These are phyloP conservation scores for Agrochola lota DNA, from an alignment of 2,888 invertebrate species.

Conservation along the genomic window DNA sequence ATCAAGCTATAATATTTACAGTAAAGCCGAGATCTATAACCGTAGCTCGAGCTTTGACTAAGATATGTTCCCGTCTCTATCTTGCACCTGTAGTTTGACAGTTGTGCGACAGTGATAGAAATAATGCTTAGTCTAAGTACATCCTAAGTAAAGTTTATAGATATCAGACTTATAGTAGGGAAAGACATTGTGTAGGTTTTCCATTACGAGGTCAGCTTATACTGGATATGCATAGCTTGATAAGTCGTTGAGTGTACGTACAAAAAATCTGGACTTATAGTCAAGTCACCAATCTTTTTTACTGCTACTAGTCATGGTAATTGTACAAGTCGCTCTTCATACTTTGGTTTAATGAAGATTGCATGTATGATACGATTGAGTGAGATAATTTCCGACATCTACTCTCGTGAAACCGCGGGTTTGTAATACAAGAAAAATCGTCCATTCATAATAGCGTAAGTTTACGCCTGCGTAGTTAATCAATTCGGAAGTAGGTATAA, in stretches of 20 bases:
- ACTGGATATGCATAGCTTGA: background rate
- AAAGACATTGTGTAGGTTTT: background rate
- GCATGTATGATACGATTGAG: background rate
- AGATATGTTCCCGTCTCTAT: background rate
- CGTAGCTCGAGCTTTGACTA: background rate
- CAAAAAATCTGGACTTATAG: background rate
- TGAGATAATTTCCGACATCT: background rate
- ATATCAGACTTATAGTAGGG: background rate
- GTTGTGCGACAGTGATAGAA: background rate
- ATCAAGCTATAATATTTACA: background rate
- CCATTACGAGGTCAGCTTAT: background rate
- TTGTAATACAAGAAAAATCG: conserved; percentile 18
- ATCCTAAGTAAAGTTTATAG: background rate
- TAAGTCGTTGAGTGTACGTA: background rate
- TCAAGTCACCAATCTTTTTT: background rate
- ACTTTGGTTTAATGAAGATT: no score
- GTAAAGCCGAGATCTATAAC: background rate
- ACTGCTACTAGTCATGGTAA: background rate
- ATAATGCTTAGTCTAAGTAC: background rate
- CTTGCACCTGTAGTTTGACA: no score
- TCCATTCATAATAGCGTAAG: background rate
- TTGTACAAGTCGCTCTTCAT: background rate
- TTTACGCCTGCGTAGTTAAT: background rate
- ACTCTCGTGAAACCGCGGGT: background rate
- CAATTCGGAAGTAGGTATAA: conserved; percentile 22